These are phyloP conservation scores for Heterotis niloticus DNA, from an alignment of 2,113 vertebrate species.

Conservation along the genomic window DNA sequence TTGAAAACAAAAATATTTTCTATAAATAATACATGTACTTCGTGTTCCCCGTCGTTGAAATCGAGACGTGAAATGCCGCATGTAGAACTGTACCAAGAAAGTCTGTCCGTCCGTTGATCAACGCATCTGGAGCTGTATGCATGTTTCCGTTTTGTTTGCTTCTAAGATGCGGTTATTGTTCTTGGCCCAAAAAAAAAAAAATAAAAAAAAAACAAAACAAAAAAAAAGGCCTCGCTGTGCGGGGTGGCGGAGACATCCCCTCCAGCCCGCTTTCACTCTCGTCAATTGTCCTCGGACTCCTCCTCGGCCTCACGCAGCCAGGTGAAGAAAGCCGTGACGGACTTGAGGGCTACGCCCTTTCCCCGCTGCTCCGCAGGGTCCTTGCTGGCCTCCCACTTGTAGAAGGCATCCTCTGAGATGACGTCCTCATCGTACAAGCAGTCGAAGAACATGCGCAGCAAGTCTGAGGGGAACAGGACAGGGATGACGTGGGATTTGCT, in stretches of 20 bases:
- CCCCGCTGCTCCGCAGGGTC: conserved; percentile 90
- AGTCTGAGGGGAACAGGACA: conserved; percentile 61
- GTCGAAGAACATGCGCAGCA: conserved; percentile 97
- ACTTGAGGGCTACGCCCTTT: conserved; percentile 92
- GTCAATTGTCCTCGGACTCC: conserved; percentile 96
- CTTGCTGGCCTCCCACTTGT: conserved; percentile 94
- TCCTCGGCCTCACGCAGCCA: conserved; percentile 97
- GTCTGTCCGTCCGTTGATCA: conserved; percentile 77
- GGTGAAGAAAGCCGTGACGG: conserved; percentile 92
- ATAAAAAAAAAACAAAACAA: background rate
- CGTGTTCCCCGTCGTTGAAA: conserved; percentile 76
- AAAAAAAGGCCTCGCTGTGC: conserved; percentile 77
- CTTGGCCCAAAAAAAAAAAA: conserved; percentile 41
- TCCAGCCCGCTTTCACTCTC: conserved; percentile 30
- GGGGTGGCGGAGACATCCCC: conserved; percentile 66
- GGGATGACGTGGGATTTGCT: too few relatives aligned
- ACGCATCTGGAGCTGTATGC: conserved; percentile 65
- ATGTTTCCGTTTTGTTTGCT: conserved; percentile 56
- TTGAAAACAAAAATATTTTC: conserved; percentile 94
- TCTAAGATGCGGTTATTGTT: conserved; percentile 58
- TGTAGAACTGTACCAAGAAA: conserved; percentile 71
- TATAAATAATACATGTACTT: conserved; percentile 96
- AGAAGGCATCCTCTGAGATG: conserved; percentile 96
- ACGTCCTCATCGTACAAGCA: conserved; percentile 97
- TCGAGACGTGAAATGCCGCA: conserved; percentile 65